These are phyloP conservation scores for Bovichtus diacanthus DNA, from an alignment of 2,797 vertebrate genomes.

Conservation along the genomic window DNA sequence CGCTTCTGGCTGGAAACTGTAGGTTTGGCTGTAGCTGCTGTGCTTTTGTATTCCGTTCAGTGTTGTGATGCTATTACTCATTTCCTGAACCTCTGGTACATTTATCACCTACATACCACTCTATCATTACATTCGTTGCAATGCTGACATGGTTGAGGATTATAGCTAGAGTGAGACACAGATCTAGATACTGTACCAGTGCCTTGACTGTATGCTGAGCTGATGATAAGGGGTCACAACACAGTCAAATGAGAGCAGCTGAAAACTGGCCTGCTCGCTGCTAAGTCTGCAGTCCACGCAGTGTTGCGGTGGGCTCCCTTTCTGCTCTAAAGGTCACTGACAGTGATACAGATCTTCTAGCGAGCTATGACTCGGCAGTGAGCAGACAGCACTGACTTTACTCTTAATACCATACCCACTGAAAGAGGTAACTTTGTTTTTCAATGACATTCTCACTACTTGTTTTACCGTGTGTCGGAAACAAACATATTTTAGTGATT, in stretches of 20 bases:
- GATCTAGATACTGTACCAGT: neutral
- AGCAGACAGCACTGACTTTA: constrained; percentile 29
- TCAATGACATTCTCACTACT: neutral
- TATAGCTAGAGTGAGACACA: neutral
- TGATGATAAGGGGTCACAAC: constrained; percentile 3
- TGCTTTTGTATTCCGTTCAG: neutral
- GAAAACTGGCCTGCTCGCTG: constrained; percentile 17
- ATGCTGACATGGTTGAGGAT: constrained; percentile 11
- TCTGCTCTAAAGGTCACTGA: constrained; percentile 51
- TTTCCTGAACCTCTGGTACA: constrained; percentile 11
- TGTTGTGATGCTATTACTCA: constrained; percentile 13
- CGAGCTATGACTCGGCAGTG: constrained; percentile 5
- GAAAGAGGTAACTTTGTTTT: neutral
- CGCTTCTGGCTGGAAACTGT: constrained; percentile 99
- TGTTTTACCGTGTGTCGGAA: neutral
- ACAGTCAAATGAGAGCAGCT: constrained; percentile 13
- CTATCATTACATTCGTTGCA: constrained; percentile 14
- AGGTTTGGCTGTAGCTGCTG: constrained; percentile 53
- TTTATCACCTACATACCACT: constrained; percentile 14
- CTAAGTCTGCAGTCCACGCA: constrained; percentile 1
- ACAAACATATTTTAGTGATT: neutral
- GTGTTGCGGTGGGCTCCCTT: constrained; percentile 4
- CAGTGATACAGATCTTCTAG: constrained; percentile 29
- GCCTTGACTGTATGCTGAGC: neutral
- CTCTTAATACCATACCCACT: constrained; percentile 6